Percentiles rank a stretch among this genome's conserved stretches.
phyloP scores from a whole-genome alignment of 1,140 invertebrate species.

The Orchestia grillus region DNA sequence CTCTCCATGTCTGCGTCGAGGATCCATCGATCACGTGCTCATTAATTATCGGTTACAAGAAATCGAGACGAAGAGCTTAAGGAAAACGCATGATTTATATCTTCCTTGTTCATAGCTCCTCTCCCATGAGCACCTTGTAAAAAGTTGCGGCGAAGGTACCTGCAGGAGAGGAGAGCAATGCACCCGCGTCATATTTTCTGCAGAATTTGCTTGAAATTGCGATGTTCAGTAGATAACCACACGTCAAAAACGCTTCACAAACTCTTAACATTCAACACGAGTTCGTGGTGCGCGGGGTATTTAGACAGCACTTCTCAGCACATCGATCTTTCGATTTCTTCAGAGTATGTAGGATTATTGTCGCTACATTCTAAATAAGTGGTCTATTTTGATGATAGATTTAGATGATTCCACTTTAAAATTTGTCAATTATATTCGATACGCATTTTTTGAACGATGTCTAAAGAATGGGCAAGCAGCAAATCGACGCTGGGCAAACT shows the following conservation, averaged over 20 bases:
- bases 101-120: neutral
- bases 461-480: neutral
- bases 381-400: no score
- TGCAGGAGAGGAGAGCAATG: neutral
- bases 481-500: neutral
- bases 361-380: no score
- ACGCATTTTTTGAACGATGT: neutral
- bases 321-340: neutral
- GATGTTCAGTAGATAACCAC: neutral
- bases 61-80: slow-evolving; percentile 30
- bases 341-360: no score
- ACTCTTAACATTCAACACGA: neutral
- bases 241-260: neutral
- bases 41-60: slow-evolving; percentile 46
- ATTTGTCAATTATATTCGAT: no score
- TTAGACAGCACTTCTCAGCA: neutral
- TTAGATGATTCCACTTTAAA: no score
- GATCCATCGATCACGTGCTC: slow-evolving; percentile 9
- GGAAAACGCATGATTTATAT: neutral
- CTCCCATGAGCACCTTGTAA: neutral
- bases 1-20: neutral
- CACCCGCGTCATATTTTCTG: neutral
- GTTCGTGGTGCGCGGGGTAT: neutral
- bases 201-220: neutral
- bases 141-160: neutral